These are phyloP conservation scores for Neodontobutis hainanensis DNA, from an alignment of 2,113 vertebrate species.

Conservation along the genomic window DNA sequence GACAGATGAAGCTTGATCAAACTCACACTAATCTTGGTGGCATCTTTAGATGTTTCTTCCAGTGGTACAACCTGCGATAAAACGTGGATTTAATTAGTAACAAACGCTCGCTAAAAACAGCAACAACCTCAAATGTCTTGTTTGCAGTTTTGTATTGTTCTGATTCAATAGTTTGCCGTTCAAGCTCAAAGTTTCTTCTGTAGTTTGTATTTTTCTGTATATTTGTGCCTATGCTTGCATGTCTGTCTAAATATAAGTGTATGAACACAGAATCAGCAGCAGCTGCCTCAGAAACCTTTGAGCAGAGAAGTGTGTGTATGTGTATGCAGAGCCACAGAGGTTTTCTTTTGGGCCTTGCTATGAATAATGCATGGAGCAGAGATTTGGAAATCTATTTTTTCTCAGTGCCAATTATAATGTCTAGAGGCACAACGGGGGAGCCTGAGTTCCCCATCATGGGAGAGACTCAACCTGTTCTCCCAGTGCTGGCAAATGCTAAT, in stretches of 20 bases:
- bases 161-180: slow-evolving; percentile 2
- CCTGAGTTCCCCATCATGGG: slow-evolving; percentile 43
- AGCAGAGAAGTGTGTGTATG: slow-evolving; percentile 33
- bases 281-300: slow-evolving; percentile 11
- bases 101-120: background rate
- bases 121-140: slow-evolving; percentile 5
- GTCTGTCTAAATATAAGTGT: slow-evolving; percentile 14
- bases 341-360: slow-evolving; percentile 64
- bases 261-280: slow-evolving; percentile 5
- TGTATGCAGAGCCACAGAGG: slow-evolving; percentile 47
- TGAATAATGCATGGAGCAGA: slow-evolving; percentile 73
- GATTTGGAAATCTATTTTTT: slow-evolving; percentile 72
- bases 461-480: slow-evolving; percentile 61
- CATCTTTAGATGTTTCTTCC: slow-evolving; percentile 86
- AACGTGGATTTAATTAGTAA: slow-evolving; percentile 13
- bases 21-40: slow-evolving; percentile 98
- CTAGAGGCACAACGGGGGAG: slow-evolving; percentile 67
- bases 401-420: slow-evolving; percentile 73
- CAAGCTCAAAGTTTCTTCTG: background rate
- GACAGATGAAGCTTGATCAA: slow-evolving; percentile 18
- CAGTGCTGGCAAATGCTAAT: slow-evolving; percentile 66
- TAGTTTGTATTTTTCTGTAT: background rate
- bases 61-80: slow-evolving; percentile 82
- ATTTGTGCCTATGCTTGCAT: slow-evolving; percentile 2
- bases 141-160: background rate